Conservation (phyloP, 2,113 vertebrate genomes). For the Cyphomyrus discorhynchus region DNA sequence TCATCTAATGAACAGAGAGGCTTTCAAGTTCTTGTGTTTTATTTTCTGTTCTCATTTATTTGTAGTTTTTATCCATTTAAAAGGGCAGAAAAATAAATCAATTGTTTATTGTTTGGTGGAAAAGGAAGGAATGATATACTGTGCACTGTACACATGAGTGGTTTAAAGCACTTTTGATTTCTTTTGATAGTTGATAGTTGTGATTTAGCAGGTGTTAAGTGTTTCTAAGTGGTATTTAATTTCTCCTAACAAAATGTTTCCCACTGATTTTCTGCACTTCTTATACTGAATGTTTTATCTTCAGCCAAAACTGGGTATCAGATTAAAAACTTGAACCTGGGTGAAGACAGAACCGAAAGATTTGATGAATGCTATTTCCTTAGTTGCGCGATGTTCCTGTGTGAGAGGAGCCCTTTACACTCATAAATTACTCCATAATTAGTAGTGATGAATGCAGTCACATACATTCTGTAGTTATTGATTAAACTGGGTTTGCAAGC, state of each 20-base stretch:
- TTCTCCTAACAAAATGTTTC: neutral
- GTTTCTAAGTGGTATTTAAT: neutral
- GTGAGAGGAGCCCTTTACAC: neutral
- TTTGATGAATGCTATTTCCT: neutral
- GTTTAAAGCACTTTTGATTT: neutral
- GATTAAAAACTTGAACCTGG: neutral
- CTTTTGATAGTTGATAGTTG: neutral
- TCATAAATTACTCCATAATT: neutral
- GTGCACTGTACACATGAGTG: neutral
- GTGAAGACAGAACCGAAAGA: neutral
- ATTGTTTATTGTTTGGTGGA: neutral
- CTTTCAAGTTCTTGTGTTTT: neutral
- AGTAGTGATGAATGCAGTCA: neutral
- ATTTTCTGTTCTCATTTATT: neutral
- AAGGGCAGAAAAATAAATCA: neutral
- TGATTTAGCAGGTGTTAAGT: neutral
- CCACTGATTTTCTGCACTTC: neutral
- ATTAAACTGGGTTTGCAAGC: neutral
- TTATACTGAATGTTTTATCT: neutral
- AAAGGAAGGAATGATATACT: neutral
- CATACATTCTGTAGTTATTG: neutral
- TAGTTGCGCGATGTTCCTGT: neutral
- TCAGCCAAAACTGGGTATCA: neutral
- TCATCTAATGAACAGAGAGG: neutral
- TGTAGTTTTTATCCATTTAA: neutral